phyloP scores from a whole-genome alignment of 2,888 invertebrate genomes.

The Quadriops clusia region DNA sequence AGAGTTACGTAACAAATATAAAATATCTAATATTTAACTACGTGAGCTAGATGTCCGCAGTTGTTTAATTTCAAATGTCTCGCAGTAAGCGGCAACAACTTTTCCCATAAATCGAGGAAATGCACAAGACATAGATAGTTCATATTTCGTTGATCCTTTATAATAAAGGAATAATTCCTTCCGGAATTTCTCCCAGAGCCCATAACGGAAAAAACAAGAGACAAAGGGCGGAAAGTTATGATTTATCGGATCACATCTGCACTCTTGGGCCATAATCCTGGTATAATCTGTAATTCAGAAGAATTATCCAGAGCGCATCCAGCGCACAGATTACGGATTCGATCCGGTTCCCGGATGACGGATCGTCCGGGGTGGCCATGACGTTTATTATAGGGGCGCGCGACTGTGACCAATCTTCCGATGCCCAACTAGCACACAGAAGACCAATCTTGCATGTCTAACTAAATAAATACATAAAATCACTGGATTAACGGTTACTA shows the following conservation, averaged over 20 bases:
- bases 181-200: too few relatives aligned
- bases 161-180: not conserved
- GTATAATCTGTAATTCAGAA: constrained; percentile 8
- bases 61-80: too few relatives aligned
- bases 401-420: constrained; percentile 9
- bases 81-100: constrained; percentile 1
- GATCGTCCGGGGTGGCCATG: constrained; percentile 29
- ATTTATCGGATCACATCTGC: constrained; percentile 6
- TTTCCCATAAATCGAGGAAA: not conserved
- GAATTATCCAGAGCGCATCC: constrained; percentile 18
- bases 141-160: too few relatives aligned
- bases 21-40: too few relatives aligned
- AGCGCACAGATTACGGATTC: constrained; percentile 29
- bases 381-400: constrained; percentile 26
- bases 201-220: too few relatives aligned
- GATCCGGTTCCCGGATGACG: constrained; percentile 28
- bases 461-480: too few relatives aligned
- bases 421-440: too few relatives aligned
- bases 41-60: too few relatives aligned
- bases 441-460: too few relatives aligned
- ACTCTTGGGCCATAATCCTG: constrained; percentile 6
- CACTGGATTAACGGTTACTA: too few relatives aligned
- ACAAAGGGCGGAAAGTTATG: constrained; percentile 2
- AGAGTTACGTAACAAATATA: too few relatives aligned
- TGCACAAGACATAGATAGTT: not conserved